A percentile compares a stretch with the other conserved stretches of the same genome.
phyloP scores from a whole-genome alignment of 2,797 vertebrate species.

The Eulemur mongoz region DNA sequence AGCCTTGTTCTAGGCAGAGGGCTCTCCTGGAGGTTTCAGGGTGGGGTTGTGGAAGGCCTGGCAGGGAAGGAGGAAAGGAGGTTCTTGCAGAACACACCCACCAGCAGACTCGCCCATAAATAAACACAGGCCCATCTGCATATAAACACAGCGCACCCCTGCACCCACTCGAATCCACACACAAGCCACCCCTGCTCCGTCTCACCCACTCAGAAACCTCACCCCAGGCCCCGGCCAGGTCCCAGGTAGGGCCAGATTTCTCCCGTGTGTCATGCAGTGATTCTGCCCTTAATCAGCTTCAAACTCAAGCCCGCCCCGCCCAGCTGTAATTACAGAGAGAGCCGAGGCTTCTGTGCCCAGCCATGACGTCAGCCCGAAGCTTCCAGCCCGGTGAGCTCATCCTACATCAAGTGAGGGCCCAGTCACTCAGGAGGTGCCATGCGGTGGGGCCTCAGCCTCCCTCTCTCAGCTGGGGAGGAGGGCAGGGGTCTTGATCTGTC shows the following conservation, averaged over 20 bases:
- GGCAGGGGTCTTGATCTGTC: not conserved
- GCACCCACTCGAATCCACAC: not conserved
- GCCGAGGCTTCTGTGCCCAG: not conserved
- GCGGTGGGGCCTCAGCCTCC: accelerated
- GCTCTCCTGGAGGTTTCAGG: not conserved
- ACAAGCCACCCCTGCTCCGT: not conserved
- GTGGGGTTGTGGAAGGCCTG: not conserved
- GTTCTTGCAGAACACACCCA: not conserved
- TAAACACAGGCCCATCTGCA: not conserved
- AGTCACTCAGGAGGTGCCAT: not conserved
- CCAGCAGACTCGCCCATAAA: not conserved
- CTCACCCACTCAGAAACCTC: not conserved
- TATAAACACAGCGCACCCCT: not conserved
- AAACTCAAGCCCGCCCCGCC: not conserved
- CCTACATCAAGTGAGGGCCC: not conserved
- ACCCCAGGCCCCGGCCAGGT: not conserved
- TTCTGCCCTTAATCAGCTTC: not conserved
- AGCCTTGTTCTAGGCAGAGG: not conserved
- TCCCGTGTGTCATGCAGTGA: not conserved
- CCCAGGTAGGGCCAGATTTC: not conserved
- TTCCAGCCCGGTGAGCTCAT: constrained; percentile 43
- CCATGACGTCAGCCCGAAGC: constrained; percentile 60
- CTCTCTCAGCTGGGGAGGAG: not conserved
- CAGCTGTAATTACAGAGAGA: not conserved
- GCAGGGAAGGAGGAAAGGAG: not conserved